These are phyloP conservation scores for Apotomis turbidana DNA, from an alignment of 2,888 invertebrate genomes.

Conservation along the genomic window DNA sequence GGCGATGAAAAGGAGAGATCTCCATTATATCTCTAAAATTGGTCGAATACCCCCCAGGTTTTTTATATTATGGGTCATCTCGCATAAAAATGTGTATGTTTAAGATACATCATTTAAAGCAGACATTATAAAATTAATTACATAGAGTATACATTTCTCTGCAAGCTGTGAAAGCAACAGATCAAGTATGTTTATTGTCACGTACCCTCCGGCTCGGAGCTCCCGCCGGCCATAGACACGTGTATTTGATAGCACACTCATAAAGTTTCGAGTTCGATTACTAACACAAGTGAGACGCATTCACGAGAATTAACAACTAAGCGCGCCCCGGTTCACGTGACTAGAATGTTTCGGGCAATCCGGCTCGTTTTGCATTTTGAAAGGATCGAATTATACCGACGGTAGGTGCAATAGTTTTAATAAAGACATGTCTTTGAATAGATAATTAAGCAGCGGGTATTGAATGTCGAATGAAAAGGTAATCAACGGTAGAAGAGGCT, in stretches of 20 bases:
- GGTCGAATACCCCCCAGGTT: too few relatives aligned
- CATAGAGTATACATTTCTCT: too few relatives aligned
- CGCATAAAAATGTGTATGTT: too few relatives aligned
- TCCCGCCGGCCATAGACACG: constrained; percentile 38
- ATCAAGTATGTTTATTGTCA: constrained; percentile 19
- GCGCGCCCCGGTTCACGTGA: constrained; percentile 62
- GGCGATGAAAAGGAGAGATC: too few relatives aligned
- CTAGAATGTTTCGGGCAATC: constrained; percentile 56
- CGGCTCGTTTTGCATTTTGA: constrained; percentile 36
- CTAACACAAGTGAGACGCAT: constrained; percentile 63
- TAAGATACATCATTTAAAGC: too few relatives aligned
- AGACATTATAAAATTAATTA: too few relatives aligned
- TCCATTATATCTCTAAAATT: too few relatives aligned
- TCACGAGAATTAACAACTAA: constrained; percentile 65
- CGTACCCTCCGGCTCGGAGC: constrained; percentile 11
- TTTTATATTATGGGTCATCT: too few relatives aligned
- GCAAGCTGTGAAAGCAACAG: constrained; percentile 2
- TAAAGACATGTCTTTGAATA: constrained; percentile 28
- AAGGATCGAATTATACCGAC: constrained; percentile 33
- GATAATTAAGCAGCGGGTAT: constrained; percentile 11
- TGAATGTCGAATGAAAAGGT: constrained; percentile 23
- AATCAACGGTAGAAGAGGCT: constrained; percentile 1
- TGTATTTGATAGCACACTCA: constrained; percentile 53
- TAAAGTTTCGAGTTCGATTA: constrained; percentile 69
- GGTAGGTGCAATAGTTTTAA: constrained; percentile 33